A percentile compares a stretch with the other conserved stretches of the same genome.
Conservation (phyloP, 2,888 invertebrate genomes). For the Hypselothyrea guttata region DNA sequence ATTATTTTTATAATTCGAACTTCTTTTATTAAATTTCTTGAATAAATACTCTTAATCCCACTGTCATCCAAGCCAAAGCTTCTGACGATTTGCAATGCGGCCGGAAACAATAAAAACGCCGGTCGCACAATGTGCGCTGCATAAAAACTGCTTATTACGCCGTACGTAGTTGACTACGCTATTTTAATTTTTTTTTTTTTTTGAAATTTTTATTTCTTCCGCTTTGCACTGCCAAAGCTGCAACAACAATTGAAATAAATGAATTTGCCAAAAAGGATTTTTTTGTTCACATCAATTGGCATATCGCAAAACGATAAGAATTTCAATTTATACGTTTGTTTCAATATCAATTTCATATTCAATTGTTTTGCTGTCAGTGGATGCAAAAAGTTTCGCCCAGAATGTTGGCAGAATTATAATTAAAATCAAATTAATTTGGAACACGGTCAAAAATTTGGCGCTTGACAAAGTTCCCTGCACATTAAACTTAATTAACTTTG, state of each 20-base stretch:
- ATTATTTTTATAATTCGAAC: too few relatives aligned
- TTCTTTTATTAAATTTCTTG: too few relatives aligned
- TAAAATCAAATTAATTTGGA: conserved; percentile 34
- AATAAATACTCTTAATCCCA: conserved; percentile 31
- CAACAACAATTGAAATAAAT: conserved; percentile 75
- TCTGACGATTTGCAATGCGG: conserved; percentile 36
- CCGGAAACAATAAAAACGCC: conserved; percentile 71
- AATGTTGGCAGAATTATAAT: conserved; percentile 24
- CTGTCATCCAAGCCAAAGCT: conserved; percentile 32
- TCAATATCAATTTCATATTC: conserved; percentile 22
- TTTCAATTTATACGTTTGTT: conserved; percentile 14
- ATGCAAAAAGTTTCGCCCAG: background rate
- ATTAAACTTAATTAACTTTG: conserved; percentile 39
- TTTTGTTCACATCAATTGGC: conserved; percentile 51
- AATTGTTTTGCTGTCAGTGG: conserved; percentile 6
- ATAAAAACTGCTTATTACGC: conserved; percentile 74
- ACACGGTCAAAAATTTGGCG: background rate
- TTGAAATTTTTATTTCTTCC: background rate
- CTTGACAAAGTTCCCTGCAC: conserved; percentile 7
- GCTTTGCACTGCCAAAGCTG: conserved; percentile 33
- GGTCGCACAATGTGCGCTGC: conserved; percentile 56
- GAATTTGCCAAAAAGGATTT: conserved; percentile 72
- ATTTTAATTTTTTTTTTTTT: too few relatives aligned
- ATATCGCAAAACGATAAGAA: conserved; percentile 33
- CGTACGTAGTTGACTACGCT: conserved; percentile 50